A percentile compares a stretch with the other conserved stretches of the same genome.
These are phyloP conservation scores for Tenthredo distinguenda DNA, from an alignment of 2,888 invertebrate species.

Conservation along the genomic window DNA sequence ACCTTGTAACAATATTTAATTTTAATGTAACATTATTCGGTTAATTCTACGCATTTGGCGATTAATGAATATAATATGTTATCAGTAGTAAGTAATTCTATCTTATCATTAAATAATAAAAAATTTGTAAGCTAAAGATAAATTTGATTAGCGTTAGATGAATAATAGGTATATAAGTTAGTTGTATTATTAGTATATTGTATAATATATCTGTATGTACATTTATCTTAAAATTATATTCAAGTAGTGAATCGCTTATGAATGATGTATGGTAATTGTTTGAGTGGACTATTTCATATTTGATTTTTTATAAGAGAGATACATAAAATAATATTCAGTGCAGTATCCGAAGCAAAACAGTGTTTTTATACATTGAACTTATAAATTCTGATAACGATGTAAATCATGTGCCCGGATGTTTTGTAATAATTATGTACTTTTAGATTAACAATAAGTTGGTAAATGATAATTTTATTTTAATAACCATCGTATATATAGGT, in stretches of 20 bases:
- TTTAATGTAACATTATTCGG: not conserved
- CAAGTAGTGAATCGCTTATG: not conserved
- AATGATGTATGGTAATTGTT: not conserved
- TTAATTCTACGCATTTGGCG: not conserved
- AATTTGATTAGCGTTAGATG: not conserved
- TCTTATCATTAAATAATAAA: constrained; percentile 23
- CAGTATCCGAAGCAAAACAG: not conserved
- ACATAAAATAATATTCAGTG: not conserved
- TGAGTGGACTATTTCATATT: not conserved
- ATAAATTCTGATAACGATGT: not conserved
- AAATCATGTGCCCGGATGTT: not conserved
- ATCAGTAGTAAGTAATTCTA: not conserved
- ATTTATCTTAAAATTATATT: not conserved
- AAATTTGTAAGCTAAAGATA: not conserved
- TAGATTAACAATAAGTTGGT: not conserved
- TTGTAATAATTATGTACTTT: not conserved
- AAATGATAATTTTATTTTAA: not conserved
- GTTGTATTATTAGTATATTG: not conserved
- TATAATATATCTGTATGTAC: not conserved
- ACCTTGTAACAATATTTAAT: not conserved
- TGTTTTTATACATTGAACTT: not conserved
- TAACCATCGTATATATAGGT: not conserved
- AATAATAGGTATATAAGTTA: not conserved
- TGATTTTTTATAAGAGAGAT: not conserved
- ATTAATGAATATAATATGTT: not conserved